Base-by-base conservation (phyloP, 2,113 vertebrate genomes). In the Hippocampus guttulatus region DNA sequence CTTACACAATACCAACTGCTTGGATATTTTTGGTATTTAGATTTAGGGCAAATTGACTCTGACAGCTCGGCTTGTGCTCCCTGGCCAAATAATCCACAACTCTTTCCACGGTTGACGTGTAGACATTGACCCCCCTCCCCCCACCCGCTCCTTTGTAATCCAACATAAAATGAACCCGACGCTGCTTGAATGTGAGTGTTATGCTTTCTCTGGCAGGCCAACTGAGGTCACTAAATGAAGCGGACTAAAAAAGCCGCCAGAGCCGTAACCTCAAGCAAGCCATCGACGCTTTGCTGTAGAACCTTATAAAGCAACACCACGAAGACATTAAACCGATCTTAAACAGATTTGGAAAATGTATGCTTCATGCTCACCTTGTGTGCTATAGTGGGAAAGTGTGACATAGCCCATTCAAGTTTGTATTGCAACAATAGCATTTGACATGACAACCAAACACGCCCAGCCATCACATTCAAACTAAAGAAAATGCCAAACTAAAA, bases 101-200 rank as follows among this genome's bases (percentile, higher is more conserved):
- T 51, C 49, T 51, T 51, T 51, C 49, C 18, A 51, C 4, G 49
- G 49, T 51, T 18, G 23, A 58, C 55, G 25, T 23, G 55, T 25
- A 58, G 27, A 58, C 55, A 58, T 27, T 27, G 55, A 7, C 55
- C 9, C 55, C 23, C 55, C 11, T 1, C 33, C 6, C 23, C 55
- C 25, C 55, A 1, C 55, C 55, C 75, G 57, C 75, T 52, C 73
- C 82, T 87, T 81, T 89, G 80, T 84, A 64, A 81, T 79, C 64
- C 10, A 80, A 76, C 75, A 84, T 80, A 81, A 85, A 83, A 84
- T 74, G 69, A 77, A 84, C 72, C 77, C 67, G 71, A 80, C 77
- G 72, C 77, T 68, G 49, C 58, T 74, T 87, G 81, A 86, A 89
- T 77, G 74, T 76, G 57, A 74, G 76, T 77, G 81, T 87, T 88